phyloP scores from a whole-genome alignment of 2,797 vertebrate species.

The Helarctos malayanus region DNA sequence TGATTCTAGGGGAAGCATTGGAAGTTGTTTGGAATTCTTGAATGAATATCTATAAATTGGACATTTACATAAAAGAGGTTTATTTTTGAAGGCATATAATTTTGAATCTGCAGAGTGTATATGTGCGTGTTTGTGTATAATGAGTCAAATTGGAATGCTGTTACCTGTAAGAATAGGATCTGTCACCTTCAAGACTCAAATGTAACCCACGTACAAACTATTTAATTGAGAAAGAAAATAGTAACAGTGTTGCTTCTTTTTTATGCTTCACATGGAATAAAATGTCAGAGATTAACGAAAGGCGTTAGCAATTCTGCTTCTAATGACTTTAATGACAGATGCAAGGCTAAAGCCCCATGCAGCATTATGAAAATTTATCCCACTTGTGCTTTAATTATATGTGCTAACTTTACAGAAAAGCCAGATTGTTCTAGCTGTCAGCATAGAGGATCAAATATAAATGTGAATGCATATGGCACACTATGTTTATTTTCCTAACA shows the following conservation, averaged over 20 bases:
- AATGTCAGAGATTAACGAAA: constrained; percentile 70
- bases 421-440: constrained; percentile 82
- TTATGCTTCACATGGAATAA: constrained; percentile 76
- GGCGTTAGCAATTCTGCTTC: constrained; percentile 74
- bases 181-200: constrained; percentile 76
- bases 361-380: constrained; percentile 81
- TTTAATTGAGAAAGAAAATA: constrained; percentile 82
- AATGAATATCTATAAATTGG: constrained; percentile 64
- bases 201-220: constrained; percentile 73
- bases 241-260: constrained; percentile 74
- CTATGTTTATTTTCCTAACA: constrained; percentile 73
- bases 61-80: constrained; percentile 62
- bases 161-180: constrained; percentile 72
- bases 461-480: constrained; percentile 70
- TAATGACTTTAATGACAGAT: constrained; percentile 83
- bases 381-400: constrained; percentile 73
- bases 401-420: constrained; percentile 82
- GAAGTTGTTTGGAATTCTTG: constrained; percentile 57
- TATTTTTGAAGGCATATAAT: constrained; percentile 63
- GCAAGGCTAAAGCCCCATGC: constrained; percentile 63
- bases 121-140: constrained; percentile 47
- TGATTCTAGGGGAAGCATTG: constrained; percentile 37
- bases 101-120: constrained; percentile 58
- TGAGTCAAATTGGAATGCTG: constrained; percentile 64
- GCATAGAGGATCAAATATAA: constrained; percentile 73